Conservation (phyloP, 2,888 invertebrate genomes). For the Tetragonula carbonaria region DNA sequence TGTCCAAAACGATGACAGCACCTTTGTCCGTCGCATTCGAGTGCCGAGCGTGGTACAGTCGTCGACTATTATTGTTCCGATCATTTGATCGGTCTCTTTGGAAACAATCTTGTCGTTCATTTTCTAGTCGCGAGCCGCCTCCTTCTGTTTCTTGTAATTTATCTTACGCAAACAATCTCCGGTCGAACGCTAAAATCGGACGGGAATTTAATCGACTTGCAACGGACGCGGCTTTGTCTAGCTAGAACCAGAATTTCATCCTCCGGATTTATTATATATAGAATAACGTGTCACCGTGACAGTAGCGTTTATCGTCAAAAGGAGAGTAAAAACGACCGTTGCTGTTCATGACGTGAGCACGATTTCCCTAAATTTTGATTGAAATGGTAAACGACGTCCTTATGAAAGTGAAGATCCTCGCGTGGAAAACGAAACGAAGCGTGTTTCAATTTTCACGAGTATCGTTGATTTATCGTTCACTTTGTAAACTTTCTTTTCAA, state of each 20-base stretch:
- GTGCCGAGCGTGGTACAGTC: slow-evolving; percentile 49
- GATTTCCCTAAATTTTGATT: not conserved
- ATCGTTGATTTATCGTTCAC: no score
- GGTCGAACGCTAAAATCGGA: not conserved
- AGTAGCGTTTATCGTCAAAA: not conserved
- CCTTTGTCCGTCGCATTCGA: slow-evolving; percentile 74
- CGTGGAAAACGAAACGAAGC: no score
- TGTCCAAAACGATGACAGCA: slow-evolving; percentile 76
- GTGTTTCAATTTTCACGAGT: no score
- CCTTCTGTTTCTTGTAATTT: not conserved
- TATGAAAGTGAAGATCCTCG: no score
- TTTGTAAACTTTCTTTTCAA: no score
- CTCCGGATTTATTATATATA: slow-evolving; percentile 8
- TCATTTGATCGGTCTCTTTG: slow-evolving; percentile 56
- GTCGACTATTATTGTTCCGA: slow-evolving; percentile 62
- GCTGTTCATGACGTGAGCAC: slow-evolving; percentile 30
- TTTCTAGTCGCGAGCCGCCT: not conserved
- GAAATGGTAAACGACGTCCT: not conserved
- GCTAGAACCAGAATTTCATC: not conserved
- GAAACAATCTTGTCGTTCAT: slow-evolving; percentile 39
- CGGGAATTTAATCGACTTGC: no score
- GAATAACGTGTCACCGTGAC: slow-evolving; percentile 17
- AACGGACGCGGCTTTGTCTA: not conserved
- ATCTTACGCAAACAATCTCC: not conserved
- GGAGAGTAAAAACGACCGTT: not conserved